Evolutionary conservation across 2,113 vertebrate genomes (phyloP).

Genomic region (Chamaea fasciata): DNA sequence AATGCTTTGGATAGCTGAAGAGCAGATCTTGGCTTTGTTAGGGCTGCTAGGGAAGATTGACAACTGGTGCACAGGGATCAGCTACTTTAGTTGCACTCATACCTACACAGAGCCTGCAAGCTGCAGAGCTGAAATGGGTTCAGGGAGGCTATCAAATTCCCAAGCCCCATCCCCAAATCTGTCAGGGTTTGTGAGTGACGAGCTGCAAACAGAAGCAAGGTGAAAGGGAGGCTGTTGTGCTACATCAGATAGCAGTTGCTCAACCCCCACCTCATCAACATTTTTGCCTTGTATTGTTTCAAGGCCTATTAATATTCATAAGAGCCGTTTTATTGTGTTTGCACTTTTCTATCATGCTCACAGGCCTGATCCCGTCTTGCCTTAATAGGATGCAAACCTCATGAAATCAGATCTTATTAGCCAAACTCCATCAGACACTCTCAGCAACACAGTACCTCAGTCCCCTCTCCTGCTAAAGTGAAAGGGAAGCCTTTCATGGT

Average conservation of each 20-base stretch:
- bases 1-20: not conserved
- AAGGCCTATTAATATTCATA: conserved; percentile 72
- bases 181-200: not conserved
- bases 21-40: not conserved
- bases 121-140: not conserved
- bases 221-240: not conserved
- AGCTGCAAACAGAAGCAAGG: not conserved
- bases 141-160: not conserved
- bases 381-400: conserved; percentile 69
- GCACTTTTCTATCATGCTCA: conserved; percentile 64
- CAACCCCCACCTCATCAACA: not conserved
- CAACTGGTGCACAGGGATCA: not conserved
- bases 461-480: not conserved
- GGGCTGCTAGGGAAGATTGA: not conserved
- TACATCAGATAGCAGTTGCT: not conserved
- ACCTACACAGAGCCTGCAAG: not conserved
- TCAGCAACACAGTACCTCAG: not conserved
- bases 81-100: not conserved
- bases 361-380: conserved; percentile 20
- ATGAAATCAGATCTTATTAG: conserved; percentile 72
- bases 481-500: conserved; percentile 29
- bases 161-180: not conserved
- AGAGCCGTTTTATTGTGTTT: conserved; percentile 61
- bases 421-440: conserved; percentile 47
- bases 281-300: conserved; percentile 57